Base-by-base conservation (phyloP, 2,888 invertebrate species). In the Teleiodes luculella region DNA sequence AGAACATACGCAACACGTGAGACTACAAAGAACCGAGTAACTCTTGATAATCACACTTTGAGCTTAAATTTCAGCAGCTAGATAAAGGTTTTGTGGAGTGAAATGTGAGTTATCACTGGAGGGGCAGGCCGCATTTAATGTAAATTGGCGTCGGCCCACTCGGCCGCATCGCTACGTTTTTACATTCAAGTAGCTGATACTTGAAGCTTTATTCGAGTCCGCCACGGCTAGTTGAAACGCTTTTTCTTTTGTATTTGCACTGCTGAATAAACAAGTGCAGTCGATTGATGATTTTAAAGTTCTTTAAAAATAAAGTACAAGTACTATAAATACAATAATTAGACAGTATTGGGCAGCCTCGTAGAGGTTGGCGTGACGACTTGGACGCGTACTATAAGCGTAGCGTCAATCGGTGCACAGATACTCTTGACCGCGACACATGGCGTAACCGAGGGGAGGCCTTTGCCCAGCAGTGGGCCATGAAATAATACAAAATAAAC, bases 61-160 rank as follows among this genome's bases (percentile, higher is more conserved):
- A 1, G 28, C 8, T 43, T 11, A 43, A 61, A 68, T 66, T 61
- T 61, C 66, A 60, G 65, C 61, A 63, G 66, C 72, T 65, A 70
- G 67, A 69, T 66, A 70, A 65, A 70, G 65, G 72, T 67, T 69
- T 66, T 62, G 71, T 66, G 67, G 72, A 70, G 68, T 66, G 61
- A 67, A 80, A 75, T 82, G 77, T 78, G 76, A 83, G 78, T 78
- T 85, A 84, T 84, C 81, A 80, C 80, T 78, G 71, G 76, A 70
- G 71, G 75, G 76, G 51, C 75, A 74, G 71, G 76, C 86, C 85
- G 85, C 86, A 81, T 85, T 86, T 85, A 85, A 87, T 86, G 86
- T 81, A 86, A 87, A 86, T 87, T 81, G 80, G 76, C 78, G 77
- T 76, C 78, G 78, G 72, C 65, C 66, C 63, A 68, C 65, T 69